A percentile compares a stretch with the other conserved stretches of the same genome.
These are phyloP conservation scores for Physella acuta DNA, from an alignment of 1,140 invertebrate genomes.

Conservation along the genomic window DNA sequence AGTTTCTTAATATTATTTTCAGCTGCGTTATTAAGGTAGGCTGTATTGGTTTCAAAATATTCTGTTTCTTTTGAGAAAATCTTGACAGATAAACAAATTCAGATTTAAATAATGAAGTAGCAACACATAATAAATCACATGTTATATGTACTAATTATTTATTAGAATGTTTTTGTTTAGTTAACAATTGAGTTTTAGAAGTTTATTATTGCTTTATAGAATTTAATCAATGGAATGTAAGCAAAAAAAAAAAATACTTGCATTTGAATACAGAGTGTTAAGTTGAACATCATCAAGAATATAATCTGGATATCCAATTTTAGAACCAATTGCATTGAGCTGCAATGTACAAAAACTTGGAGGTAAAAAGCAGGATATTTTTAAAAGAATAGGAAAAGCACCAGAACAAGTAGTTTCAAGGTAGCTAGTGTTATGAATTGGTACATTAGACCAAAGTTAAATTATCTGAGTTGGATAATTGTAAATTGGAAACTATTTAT, in stretches of 20 bases:
- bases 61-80: not conserved
- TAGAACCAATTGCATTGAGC: conserved; percentile 25
- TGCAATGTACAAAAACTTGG: conserved; percentile 6
- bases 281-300: conserved; percentile 18
- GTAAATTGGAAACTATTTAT: not conserved
- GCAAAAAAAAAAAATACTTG: conserved; percentile 1
- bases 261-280: conserved; percentile 1
- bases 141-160: not conserved
- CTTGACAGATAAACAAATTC: not conserved
- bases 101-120: not conserved
- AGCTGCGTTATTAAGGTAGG: not conserved
- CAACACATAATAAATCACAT: not conserved
- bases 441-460: no score
- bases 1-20: conserved; percentile 15
- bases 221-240: not conserved
- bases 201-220: not conserved
- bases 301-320: conserved; percentile 34
- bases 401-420: not conserved
- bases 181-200: no score
- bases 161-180: no score
- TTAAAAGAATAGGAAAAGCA: not conserved
- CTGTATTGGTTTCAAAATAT: not conserved
- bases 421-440: no score
- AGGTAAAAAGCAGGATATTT: not conserved
- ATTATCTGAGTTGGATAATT: not conserved